These are phyloP conservation scores for Sitobion miscanthi DNA, from an alignment of 1,140 invertebrate genomes.

Conservation along the genomic window DNA sequence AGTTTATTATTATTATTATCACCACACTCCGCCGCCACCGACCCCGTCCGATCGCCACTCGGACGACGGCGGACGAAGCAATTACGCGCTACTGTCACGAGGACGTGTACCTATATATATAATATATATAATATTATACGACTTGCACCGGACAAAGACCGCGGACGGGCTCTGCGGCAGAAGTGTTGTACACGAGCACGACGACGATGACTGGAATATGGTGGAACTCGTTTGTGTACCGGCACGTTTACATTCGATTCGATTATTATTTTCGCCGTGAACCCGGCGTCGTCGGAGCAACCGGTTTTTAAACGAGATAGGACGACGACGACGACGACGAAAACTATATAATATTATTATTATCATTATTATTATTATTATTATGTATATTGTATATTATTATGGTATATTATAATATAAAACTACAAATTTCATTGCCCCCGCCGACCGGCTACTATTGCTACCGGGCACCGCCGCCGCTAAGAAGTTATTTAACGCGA, in stretches of 20 bases:
- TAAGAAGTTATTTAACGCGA: background rate
- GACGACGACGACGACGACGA: background rate
- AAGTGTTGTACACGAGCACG: background rate
- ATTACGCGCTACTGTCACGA: constrained; percentile 34
- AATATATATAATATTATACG: background rate
- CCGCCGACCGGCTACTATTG: background rate
- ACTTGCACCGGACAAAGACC: background rate
- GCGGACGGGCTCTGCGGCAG: background rate
- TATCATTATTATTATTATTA: background rate
- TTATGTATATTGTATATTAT: constrained; percentile 2
- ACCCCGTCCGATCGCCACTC: background rate
- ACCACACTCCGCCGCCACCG: background rate
- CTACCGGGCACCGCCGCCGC: constrained; percentile 8
- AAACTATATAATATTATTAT: constrained; percentile 1
- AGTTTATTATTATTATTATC: constrained; percentile 16
- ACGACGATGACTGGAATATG: background rate
- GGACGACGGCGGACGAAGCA: background rate
- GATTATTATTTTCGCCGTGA: constrained; percentile 46
- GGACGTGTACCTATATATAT: too few relatives aligned
- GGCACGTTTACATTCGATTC: constrained; percentile 14
- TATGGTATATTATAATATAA: constrained; percentile 23
- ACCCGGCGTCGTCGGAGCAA: background rate
- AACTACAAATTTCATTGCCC: constrained; percentile 25
- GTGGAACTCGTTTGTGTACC: constrained; percentile 11
- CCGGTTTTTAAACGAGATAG: constrained; percentile 36